Conservation (phyloP, 2,113 vertebrate genomes). For the Eulemur macaco region DNA sequence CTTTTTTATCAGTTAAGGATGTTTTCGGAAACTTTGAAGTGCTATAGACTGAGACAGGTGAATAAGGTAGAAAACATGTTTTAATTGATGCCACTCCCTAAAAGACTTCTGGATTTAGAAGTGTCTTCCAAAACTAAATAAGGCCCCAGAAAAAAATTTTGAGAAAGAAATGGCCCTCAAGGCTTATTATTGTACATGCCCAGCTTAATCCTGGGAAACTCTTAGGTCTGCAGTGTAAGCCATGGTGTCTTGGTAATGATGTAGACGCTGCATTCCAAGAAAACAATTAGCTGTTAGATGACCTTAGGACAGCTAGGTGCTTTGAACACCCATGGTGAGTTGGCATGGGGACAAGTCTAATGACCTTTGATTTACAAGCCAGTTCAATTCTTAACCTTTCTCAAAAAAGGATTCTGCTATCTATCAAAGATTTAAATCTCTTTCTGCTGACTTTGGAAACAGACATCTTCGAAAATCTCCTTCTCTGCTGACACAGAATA, state of each 20-base stretch:
- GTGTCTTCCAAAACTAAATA: background rate
- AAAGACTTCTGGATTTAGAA: background rate
- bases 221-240: background rate
- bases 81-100: background rate
- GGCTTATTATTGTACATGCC: background rate
- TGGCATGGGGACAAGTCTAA: background rate
- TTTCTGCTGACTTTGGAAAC: background rate
- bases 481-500: background rate
- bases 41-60: background rate
- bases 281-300: background rate
- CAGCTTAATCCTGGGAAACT: background rate
- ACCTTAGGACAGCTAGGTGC: background rate
- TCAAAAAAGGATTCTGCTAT: background rate
- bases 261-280: background rate
- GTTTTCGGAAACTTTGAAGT: background rate
- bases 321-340: background rate
- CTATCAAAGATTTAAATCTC: background rate
- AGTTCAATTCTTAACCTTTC: background rate
- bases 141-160: background rate
- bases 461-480: constrained; percentile 4
- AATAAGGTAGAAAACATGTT: background rate
- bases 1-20: background rate
- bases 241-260: background rate
- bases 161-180: background rate
- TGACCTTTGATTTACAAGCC: background rate